Percentiles rank a stretch among this genome's conserved stretches.
phyloP scores from a whole-genome alignment of 2,888 invertebrate species.

The Chirona hameri region DNA sequence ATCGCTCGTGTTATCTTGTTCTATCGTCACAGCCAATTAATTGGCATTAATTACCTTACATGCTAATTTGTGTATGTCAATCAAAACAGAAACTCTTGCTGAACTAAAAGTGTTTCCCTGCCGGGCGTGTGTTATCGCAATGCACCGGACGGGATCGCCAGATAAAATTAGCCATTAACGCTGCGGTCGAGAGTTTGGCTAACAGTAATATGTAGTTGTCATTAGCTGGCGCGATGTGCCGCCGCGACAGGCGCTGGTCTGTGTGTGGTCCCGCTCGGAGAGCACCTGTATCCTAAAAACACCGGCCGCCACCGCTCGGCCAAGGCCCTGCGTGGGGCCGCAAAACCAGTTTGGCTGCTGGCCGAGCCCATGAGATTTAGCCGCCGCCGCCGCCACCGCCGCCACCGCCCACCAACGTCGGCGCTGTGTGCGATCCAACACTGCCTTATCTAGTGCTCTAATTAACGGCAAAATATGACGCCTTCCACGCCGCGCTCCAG shows the following conservation, averaged over 20 bases:
- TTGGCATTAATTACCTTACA: neutral
- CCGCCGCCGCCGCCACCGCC: too few species aligned
- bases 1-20: too few species aligned
- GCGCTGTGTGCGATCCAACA: too few species aligned
- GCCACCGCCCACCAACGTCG: too few species aligned
- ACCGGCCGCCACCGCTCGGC: neutral
- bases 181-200: neutral
- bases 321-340: neutral
- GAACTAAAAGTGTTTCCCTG: neutral
- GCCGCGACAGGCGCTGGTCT: neutral
- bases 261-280: conserved; percentile 5
- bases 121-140: neutral
- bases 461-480: too few species aligned
- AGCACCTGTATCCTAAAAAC: conserved; percentile 9
- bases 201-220: neutral
- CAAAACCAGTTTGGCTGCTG: neutral
- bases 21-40: too few species aligned
- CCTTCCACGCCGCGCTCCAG: too few species aligned
- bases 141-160: neutral
- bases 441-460: too few species aligned
- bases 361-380: neutral
- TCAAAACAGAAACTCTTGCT: neutral
- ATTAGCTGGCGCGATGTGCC: neutral
- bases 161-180: conserved; percentile 6
- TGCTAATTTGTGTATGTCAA: neutral